A percentile compares a stretch with the other conserved stretches of the same genome.
Conservation (phyloP, 2,113 vertebrate genomes). For the zebrafish (Danio rerio) region DNA sequence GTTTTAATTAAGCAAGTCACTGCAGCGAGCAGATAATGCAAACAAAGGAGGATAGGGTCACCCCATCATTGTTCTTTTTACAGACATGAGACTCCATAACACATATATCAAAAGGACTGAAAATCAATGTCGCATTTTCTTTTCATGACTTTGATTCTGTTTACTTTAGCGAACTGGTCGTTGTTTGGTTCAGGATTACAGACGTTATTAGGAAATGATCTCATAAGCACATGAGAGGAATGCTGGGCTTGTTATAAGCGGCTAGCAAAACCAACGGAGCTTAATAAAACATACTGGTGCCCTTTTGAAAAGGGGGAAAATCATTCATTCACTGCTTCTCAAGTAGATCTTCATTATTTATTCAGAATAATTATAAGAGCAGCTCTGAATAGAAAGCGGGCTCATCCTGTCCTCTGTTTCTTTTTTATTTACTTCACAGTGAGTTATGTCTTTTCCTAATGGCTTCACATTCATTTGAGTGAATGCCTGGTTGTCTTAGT, state of each 20-base stretch:
- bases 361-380: not conserved
- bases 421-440: constrained; percentile 4
- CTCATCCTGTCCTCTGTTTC: not conserved
- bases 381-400: not conserved
- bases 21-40: constrained; percentile 48
- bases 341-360: not conserved
- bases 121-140: constrained; percentile 42
- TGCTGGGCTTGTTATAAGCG: not conserved
- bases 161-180: constrained; percentile 18
- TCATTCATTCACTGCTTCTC: not conserved
- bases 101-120: constrained; percentile 46
- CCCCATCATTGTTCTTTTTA: constrained; percentile 31
- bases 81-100: constrained; percentile 7
- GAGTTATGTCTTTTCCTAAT: constrained; percentile 34
- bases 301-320: not conserved
- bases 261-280: not conserved
- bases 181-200: not conserved
- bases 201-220: constrained; percentile 3
- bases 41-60: constrained; percentile 37
- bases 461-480: not conserved
- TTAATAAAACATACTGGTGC: not conserved
- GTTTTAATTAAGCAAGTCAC: constrained; percentile 63
- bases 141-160: constrained; percentile 34
- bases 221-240: not conserved
- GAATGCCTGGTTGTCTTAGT: constrained; percentile 47